Base-by-base conservation (phyloP, 1,140 invertebrate genomes). In the Camponotus floridanus region DNA sequence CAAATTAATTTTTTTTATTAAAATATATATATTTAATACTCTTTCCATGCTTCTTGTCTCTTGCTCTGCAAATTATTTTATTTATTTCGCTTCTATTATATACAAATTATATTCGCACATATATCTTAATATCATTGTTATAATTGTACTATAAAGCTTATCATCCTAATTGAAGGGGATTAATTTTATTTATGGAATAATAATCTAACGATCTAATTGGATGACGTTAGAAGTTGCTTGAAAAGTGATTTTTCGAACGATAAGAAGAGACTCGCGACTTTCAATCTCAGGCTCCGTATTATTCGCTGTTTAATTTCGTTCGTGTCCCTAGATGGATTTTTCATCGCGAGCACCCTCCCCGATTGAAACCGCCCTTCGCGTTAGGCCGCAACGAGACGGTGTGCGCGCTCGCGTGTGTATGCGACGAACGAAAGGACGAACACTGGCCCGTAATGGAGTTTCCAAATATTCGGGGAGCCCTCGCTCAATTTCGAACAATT, bases 401-500 rank as follows among this genome's bases (percentile, higher is more conserved):
- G 70, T 42, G 64, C 13, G 70, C 4, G 65, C n/a, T 64, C 26
- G 76, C 42, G 8, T 18, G 48, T 15, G 33, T 76, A 62, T 21
- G 76, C 86, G 90, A 83, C 68, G 79, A 86, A 92, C 92, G 93
- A 94, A 94, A 94, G 92, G 92, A 93, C 92, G 90, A 92, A 93
- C 91, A 93, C 92, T 91, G 88, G 91, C 91, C 91, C 91, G 92
- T 95, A 95, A 95, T 95, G 94, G 93, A 95, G 93, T 95, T 95
- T 95, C 94, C 94, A 95, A 95, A 95, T 95, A 95, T 95, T 95
- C 94, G 93, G 92, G 94, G 92, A 94, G 94, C 94, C 93, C 94
- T 94, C 94, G 93, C 94, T 94, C 94, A 95, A 95, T 95, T 95
- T 95, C 93, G 93, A 95, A 95, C 94, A 95, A 95, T 95, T 95